Evolutionary conservation across 2,888 invertebrate species (phyloP).

Genomic region (Eurytoma californica): DNA sequence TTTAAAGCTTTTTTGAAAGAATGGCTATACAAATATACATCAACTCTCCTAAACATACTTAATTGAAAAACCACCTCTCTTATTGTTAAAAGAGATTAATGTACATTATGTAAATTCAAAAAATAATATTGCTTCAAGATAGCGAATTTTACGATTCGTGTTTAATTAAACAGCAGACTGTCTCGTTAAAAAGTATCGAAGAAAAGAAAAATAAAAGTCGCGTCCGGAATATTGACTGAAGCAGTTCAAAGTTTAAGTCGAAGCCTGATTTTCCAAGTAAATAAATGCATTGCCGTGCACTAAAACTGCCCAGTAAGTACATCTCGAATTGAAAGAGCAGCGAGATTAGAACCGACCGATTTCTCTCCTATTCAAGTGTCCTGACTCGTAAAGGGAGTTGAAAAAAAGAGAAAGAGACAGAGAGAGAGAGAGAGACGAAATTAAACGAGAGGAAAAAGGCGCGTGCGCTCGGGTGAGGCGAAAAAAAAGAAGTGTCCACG

Average conservation of each 20-base stretch:
- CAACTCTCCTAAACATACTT: too few species aligned
- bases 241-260: neutral
- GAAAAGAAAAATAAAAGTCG: constrained; percentile 24
- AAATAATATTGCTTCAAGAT: too few species aligned
- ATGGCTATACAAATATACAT: too few species aligned
- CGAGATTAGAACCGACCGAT: constrained; percentile 28
- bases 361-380: constrained; percentile 18
- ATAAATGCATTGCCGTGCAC: constrained; percentile 35
- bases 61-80: too few species aligned
- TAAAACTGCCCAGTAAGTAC: constrained; percentile 42
- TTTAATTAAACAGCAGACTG: neutral
- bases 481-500: neutral
- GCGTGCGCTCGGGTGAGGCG: too few species aligned
- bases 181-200: constrained; percentile 4
- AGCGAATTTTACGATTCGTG: too few species aligned
- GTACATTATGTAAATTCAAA: too few species aligned
- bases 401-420: neutral
- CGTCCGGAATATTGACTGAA: constrained; percentile 33
- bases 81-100: too few species aligned
- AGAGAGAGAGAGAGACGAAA: neutral
- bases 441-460: too few species aligned
- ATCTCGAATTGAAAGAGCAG: constrained; percentile 33
- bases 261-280: constrained; percentile 38
- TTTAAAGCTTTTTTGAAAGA: too few species aligned
- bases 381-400: constrained; percentile 19